Evolutionary conservation across 2,797 vertebrate genomes (phyloP), one percentile per base, ranked within the genome.

Genomic region (Crax fasciolata): DNA sequence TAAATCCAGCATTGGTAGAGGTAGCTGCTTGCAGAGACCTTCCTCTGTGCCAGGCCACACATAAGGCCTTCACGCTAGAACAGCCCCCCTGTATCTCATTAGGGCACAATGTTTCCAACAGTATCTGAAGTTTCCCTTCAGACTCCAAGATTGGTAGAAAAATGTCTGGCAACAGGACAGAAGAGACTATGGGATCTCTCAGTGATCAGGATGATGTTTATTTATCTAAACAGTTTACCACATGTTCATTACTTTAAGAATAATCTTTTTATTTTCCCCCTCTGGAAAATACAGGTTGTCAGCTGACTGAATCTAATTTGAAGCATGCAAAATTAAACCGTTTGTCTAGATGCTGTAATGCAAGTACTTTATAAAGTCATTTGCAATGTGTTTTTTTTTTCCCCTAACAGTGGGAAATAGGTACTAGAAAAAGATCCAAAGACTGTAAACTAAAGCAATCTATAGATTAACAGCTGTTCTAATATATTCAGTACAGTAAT

Each of bases 261-360:
- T 28, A 76, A 67, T 28, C 49, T 30, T 27, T 35, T 25, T 18
- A 16, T 55, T 51, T 30, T 39, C 14, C 38, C 23, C 25, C 13
- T 20, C 25, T n/a, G n/a, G 39, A 77, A 95, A 89, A 46, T 35
- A 38, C 10, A 84, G 32, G 41, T 48, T 63, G 30, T 16, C 1
- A 1, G 13, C 61, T 84, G 41, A 74, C 21, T 32, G 74, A 43
- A 74, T 62, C 28, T 59, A 7, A 57, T 84, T 62, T 63, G 75
- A 96, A 51, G 52, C 20, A 43, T 1, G 1, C 35, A 84, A 86
- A 93, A 83, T 80, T 46, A 85, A 84, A 41, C 15, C 75, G 32
- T 67, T 89, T 77, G 20, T 85, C 52, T 30, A 51, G 72, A 89
- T 93, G 75, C 46, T 13, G 9, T 85, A 95, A 80, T 66, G 80